Conservation (phyloP, 2,888 invertebrate species). For the Sinelater perroti region DNA sequence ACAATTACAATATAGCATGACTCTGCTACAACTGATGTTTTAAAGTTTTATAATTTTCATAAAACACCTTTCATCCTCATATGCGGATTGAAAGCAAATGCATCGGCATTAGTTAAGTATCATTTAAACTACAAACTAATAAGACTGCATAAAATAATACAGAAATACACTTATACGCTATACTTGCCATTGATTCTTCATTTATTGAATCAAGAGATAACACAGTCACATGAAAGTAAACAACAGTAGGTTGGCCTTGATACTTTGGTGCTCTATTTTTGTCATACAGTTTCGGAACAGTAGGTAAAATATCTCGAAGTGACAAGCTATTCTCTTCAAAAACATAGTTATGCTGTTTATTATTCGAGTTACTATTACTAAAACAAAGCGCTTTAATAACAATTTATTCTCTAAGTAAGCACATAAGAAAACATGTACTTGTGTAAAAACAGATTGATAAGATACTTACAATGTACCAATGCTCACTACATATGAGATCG, state of each 20-base stretch:
- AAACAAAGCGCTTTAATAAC: constrained; percentile 22
- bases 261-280: constrained; percentile 89
- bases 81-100: too few species aligned
- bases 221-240: constrained; percentile 91
- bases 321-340: constrained; percentile 73
- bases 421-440: constrained; percentile 40
- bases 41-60: too few species aligned
- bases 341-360: constrained; percentile 44
- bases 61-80: too few species aligned
- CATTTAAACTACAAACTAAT: too few species aligned
- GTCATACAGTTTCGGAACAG: constrained; percentile 86
- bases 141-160: too few species aligned
- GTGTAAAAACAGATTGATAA: constrained; percentile 34
- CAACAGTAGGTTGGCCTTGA: constrained; percentile 85
- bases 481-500: constrained; percentile 51
- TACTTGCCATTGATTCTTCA: constrained; percentile 88
- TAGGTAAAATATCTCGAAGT: constrained; percentile 84
- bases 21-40: too few species aligned
- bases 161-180: too few species aligned
- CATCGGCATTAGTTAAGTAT: too few species aligned
- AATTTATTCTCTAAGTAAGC: constrained; percentile 33
- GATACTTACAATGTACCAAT: constrained; percentile 51
- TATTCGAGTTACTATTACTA: constrained; percentile 25
- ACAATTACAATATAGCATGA: too few species aligned
- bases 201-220: constrained; percentile 93